Base-by-base conservation (phyloP, 2,888 invertebrate species). In the Ophion obscuratus region DNA sequence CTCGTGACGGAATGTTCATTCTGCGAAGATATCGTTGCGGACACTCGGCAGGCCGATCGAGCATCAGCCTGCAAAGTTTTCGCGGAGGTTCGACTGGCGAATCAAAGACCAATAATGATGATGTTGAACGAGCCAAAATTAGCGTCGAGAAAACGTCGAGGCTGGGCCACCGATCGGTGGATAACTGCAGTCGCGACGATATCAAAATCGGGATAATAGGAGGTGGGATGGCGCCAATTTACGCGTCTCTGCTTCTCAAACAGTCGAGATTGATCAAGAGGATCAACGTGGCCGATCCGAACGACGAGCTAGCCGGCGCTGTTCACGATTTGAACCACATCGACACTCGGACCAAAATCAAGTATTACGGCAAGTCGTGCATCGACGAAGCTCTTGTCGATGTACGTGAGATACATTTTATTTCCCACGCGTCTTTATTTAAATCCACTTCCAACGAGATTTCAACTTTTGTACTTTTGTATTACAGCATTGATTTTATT, bases 131-230 rank as follows among this genome's bases (percentile, higher is more conserved):
- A 14, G 11, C n/a, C 10, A 66, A 81, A 74, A 68, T 11, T 68
- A 73, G 70, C 9, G 44, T 17, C 31, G 68, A 14, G 5, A 57
- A 67, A 44, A 4, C 59, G 11, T 59, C 57, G 6, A 47, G 40
- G n/a, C 57, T 71, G 53, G 10, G 11, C 61, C n/a, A 78, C 7
- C n/a, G 36, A 1, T 5, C 31, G 17, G 24, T 27, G 57, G 20
- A 66, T 17, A n/a, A 68, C 4, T 64, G n/a, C 31, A 80, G 64
- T 53, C 68, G 66, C 14, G 27, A 64, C 40, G 71, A 88, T 27
- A 31, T 92, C 62, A 88, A 87, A 75, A 88, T 93, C n/a, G 90
- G 89, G 66, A 90, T 93, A 78, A 89, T 93, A 20, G 93, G 93
- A 2, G 92, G 93, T 62, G 91, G 92, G 67, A 88, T 84, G 47